Evolutionary conservation across 2,797 vertebrate genomes (phyloP), one percentile per base, ranked within the genome.

Genomic region (Sciurus vulgaris): DNA sequence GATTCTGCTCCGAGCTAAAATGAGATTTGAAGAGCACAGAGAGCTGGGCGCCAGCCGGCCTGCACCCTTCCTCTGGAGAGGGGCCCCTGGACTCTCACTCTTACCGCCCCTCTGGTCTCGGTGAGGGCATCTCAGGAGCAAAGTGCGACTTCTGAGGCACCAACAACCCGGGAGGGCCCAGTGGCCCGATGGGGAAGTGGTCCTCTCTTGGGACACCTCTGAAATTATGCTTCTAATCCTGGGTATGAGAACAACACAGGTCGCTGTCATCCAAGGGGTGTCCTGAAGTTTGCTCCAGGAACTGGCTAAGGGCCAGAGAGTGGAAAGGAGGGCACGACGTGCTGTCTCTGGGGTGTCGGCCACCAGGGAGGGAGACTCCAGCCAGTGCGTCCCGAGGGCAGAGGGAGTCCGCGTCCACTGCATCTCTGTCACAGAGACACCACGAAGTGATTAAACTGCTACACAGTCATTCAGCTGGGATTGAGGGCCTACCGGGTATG

Each of bases 61-160:
- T 93, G 76, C 63, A 24, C 84, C 26, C 63, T 33, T 72, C 33
- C 54, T 72, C 28, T 54, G 81, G 30, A 28, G 59, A 83, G 59
- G 17, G 26, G 41, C 74, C 84, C 13, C 65, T 86, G 73, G 61
- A 61, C 70, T 91, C 77, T 47, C 44, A 20, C 7, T 49, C 47
- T 67, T 65, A 49, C 47, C 54, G 90, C 73, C 86, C 72, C 81
- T 86, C 63, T 89, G 77, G 93, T 69, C 77, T 28, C 59, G 28
- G 2, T 0, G 5, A 69, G 10, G 49, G 86, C 91, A 69, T 49
- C 28, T 86, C 54, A 77, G 14, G 59, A 11, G n/a, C 13, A 35
- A 72, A 38, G 47, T 51, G 30, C 74, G 54, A 41, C 44, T 83
- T 89, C 81, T 38, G 54, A 96, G 56, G 74, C 63, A 86, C 59